phyloP scores from a whole-genome alignment of 2,888 invertebrate genomes.

The Macaria notata region DNA sequence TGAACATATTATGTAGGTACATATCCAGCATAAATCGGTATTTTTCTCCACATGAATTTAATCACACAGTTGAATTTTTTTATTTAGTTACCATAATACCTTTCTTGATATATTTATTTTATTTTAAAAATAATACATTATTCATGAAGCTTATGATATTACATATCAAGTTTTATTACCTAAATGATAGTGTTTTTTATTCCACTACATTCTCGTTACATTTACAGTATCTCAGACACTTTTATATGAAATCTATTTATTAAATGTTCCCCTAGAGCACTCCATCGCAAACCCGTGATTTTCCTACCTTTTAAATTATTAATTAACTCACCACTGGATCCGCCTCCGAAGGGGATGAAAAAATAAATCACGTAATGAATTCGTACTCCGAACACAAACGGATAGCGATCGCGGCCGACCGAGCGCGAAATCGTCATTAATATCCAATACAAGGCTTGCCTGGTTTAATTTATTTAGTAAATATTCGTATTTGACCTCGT shows the following conservation, averaged over 20 bases:
- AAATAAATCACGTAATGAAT: conserved; percentile 73
- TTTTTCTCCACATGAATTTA: neutral
- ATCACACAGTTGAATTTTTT: no score
- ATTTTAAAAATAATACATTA: no score
- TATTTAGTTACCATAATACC: no score
- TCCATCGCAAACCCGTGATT: conserved; percentile 3
- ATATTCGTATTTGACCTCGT: no score
- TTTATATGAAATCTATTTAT: no score
- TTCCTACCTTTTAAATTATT: conserved; percentile 67
- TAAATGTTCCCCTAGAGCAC: no score
- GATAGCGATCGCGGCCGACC: conserved; percentile 50
- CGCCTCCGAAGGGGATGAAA: conserved; percentile 63
- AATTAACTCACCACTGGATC: conserved; percentile 69
- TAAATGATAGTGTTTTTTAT: no score
- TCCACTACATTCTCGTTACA: no score
- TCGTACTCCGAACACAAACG: conserved; percentile 63
- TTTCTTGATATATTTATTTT: no score
- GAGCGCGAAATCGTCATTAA: conserved; percentile 73
- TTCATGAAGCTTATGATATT: no score
- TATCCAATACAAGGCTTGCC: conserved; percentile 37
- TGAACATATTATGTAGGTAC: neutral
- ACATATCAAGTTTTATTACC: no score
- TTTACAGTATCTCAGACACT: no score
- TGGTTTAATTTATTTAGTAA: neutral
- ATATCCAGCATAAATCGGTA: neutral